phyloP scores from a whole-genome alignment of 2,888 invertebrate species.

The Blomia tropicalis region DNA sequence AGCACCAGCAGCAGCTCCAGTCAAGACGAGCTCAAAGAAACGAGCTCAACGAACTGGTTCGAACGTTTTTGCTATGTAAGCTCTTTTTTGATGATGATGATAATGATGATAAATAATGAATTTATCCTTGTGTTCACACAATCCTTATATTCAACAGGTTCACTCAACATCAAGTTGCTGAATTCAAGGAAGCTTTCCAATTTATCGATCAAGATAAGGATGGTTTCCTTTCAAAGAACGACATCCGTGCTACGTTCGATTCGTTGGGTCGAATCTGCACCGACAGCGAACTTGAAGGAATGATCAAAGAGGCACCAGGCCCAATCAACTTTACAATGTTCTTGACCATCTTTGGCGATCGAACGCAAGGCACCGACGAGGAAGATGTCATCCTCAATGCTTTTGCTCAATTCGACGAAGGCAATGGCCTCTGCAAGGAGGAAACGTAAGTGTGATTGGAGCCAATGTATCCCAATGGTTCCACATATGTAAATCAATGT shows the following conservation, averaged over 20 bases:
- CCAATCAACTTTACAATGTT: slow-evolving; percentile 91
- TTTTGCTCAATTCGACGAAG: slow-evolving; percentile 76
- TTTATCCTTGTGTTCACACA: neutral
- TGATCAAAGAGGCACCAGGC: slow-evolving; percentile 70
- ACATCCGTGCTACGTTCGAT: slow-evolving; percentile 60
- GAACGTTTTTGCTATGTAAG: slow-evolving; percentile 77
- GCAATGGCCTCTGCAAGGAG: slow-evolving; percentile 37
- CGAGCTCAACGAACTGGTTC: slow-evolving; percentile 54
- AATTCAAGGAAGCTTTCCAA: slow-evolving; percentile 91
- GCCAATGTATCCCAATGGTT: neutral
- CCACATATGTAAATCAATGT: neutral
- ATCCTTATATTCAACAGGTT: slow-evolving; percentile 39
- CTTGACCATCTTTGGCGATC: slow-evolving; percentile 73
- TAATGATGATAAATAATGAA: no score
- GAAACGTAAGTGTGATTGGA: slow-evolving; percentile 32
- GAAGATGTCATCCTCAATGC: slow-evolving; percentile 80
- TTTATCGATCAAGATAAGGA: slow-evolving; percentile 93
- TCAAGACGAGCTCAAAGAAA: slow-evolving; percentile 40
- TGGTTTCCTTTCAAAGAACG: slow-evolving; percentile 49
- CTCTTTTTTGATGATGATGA: neutral
- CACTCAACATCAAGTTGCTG: slow-evolving; percentile 85
- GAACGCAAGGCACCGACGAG: slow-evolving; percentile 78
- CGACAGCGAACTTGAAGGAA: slow-evolving; percentile 78
- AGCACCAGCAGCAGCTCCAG: slow-evolving; percentile 11
- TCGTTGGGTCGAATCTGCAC: slow-evolving; percentile 67